phyloP scores from a whole-genome alignment of 2,797 vertebrate genomes.

The Neoniphon sammara region DNA sequence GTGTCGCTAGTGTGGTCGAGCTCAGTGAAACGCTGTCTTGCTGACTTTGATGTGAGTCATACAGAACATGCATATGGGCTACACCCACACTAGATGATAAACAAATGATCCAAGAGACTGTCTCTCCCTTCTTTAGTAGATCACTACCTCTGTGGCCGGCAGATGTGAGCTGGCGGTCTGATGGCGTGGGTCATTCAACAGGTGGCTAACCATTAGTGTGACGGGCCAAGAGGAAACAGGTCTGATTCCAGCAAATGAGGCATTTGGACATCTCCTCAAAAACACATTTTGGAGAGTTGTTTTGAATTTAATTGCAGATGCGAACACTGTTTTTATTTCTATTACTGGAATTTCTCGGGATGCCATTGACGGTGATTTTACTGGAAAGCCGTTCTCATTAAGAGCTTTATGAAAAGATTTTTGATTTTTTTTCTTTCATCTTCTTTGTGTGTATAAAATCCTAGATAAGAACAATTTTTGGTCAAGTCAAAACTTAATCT shows the following conservation, averaged over 20 bases:
- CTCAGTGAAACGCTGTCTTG: constrained; percentile 52
- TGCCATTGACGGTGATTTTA: constrained; percentile 60
- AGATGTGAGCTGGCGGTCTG: constrained; percentile 60
- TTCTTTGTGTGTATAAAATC: constrained; percentile 44
- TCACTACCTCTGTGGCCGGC: constrained; percentile 42
- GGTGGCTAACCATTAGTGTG: constrained; percentile 66
- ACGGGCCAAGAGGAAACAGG: constrained; percentile 45
- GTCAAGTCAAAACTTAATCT: constrained; percentile 18
- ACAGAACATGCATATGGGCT: constrained; percentile 62
- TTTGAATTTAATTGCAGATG: constrained; percentile 52
- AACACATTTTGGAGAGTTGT: constrained; percentile 41
- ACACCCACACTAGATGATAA: constrained; percentile 71
- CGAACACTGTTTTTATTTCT: constrained; percentile 48
- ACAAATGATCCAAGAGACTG: constrained; percentile 68
- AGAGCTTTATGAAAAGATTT: constrained; percentile 56
- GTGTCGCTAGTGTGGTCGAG: constrained; percentile 55
- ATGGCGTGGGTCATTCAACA: constrained; percentile 56
- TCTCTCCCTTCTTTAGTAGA: constrained; percentile 36
- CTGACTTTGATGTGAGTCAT: constrained; percentile 76
- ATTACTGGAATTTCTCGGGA: constrained; percentile 35
- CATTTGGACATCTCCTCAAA: constrained; percentile 37
- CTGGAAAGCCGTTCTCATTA: constrained; percentile 54
- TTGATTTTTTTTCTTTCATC: constrained; percentile 36
- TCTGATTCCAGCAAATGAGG: constrained; percentile 54
- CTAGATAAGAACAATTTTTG: constrained; percentile 54